A percentile compares a stretch with the other conserved stretches of the same genome.
phyloP scores from a whole-genome alignment of 2,888 invertebrate species.

The Leucophora obtusa region DNA sequence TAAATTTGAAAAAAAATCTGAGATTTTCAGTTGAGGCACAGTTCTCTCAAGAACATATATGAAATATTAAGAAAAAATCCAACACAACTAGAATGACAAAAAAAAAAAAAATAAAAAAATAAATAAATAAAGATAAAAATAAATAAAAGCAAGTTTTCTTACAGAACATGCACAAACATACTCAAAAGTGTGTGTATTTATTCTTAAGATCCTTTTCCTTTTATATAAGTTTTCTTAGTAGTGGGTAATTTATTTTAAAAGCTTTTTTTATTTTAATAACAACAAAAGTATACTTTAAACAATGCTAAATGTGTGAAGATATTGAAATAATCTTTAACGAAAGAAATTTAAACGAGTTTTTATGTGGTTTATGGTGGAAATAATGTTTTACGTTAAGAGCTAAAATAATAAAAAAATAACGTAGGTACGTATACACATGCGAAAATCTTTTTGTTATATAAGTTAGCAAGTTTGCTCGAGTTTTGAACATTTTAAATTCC shows the following conservation, averaged over 20 bases:
- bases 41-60: no score
- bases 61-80: neutral
- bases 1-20: no score
- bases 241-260: constrained; percentile 3
- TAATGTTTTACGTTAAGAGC: no score
- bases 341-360: neutral
- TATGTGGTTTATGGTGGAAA: no score
- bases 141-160: neutral
- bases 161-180: neutral
- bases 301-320: neutral
- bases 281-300: neutral
- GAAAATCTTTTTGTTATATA: no score
- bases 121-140: neutral
- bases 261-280: neutral
- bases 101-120: no score
- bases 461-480: no score
- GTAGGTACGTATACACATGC: no score
- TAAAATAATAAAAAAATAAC: no score
- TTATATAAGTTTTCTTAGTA: neutral
- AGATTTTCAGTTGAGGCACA: no score
- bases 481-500: no score
- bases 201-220: constrained; percentile 2
- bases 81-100: neutral
- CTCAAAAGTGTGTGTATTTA: neutral
- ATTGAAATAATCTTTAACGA: neutral